These are phyloP conservation scores for Odontophorus gujanensis DNA, from an alignment of 2,113 vertebrate species.

Conservation along the genomic window DNA sequence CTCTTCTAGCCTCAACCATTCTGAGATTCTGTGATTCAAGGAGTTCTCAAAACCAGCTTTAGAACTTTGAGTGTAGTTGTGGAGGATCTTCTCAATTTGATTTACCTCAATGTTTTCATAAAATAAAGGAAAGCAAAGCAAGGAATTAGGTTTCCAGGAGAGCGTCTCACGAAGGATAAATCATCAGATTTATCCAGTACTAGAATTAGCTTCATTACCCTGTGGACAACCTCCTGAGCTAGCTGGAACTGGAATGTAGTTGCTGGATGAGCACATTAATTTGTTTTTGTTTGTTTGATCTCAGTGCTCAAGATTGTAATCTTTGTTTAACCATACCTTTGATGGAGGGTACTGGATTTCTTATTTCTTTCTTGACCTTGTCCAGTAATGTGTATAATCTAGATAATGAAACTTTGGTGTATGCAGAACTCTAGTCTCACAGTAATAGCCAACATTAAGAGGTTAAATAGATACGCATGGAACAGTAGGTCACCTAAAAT, in stretches of 20 bases:
- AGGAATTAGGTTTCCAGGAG: background rate
- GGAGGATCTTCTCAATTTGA: background rate
- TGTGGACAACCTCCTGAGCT: background rate
- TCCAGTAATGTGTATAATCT: background rate
- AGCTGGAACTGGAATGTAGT: background rate
- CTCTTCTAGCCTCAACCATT: accelerated
- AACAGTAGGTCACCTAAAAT: background rate
- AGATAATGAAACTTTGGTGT: accelerated
- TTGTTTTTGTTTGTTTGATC: background rate
- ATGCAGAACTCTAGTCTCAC: background rate
- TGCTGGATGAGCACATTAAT: background rate
- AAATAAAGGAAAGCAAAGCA: background rate
- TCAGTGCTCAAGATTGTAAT: background rate
- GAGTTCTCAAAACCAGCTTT: background rate
- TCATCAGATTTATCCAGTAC: background rate
- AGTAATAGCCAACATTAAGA: background rate
- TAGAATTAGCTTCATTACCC: background rate
- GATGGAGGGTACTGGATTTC: background rate
- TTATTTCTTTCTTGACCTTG: background rate
- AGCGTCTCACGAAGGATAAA: background rate
- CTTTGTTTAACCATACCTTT: background rate
- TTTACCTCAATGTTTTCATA: background rate
- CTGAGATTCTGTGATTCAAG: background rate
- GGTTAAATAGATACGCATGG: background rate
- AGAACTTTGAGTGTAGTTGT: background rate